Percentiles rank a stretch among this genome's conserved stretches.
Evolutionary conservation across 2,113 vertebrate species (phyloP).

Genomic region (Cyprinodon tularosa): DNA sequence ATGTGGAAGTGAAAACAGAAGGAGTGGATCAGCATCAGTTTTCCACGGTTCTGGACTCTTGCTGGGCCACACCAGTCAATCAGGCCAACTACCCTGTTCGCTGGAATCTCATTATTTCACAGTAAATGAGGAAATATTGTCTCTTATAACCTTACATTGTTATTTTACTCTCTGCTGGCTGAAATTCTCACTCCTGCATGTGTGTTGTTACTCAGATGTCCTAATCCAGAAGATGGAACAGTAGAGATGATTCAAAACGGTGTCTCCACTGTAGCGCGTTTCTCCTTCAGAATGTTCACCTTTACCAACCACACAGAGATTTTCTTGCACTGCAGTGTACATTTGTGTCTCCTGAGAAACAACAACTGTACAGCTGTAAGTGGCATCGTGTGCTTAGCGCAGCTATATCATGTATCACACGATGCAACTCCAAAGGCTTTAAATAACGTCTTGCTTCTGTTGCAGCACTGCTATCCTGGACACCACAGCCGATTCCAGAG

Average conservation of each 20-base stretch:
- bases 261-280: slow-evolving; percentile 60
- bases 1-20: slow-evolving; percentile 62
- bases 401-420: neutral
- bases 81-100: slow-evolving; percentile 25
- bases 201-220: slow-evolving; percentile 61
- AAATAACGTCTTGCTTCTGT: neutral
- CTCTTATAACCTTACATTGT: neutral
- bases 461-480: slow-evolving; percentile 56
- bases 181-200: neutral
- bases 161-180: neutral
- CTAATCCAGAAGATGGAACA: slow-evolving; percentile 60
- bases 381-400: neutral
- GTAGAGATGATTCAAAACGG: slow-evolving; percentile 72
- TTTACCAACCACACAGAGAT: slow-evolving; percentile 58
- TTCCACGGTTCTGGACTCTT: slow-evolving; percentile 64
- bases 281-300: slow-evolving; percentile 77
- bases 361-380: slow-evolving; percentile 63
- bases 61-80: slow-evolving; percentile 76
- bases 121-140: slow-evolving; percentile 42
- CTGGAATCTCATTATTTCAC: slow-evolving; percentile 67
- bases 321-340: slow-evolving; percentile 74
- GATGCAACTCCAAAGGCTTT: neutral
- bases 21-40: slow-evolving; percentile 69
- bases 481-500: slow-evolving; percentile 27
- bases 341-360: slow-evolving; percentile 63